Conservation (phyloP, 2,113 vertebrate species). For the Sciurus niger region DNA sequence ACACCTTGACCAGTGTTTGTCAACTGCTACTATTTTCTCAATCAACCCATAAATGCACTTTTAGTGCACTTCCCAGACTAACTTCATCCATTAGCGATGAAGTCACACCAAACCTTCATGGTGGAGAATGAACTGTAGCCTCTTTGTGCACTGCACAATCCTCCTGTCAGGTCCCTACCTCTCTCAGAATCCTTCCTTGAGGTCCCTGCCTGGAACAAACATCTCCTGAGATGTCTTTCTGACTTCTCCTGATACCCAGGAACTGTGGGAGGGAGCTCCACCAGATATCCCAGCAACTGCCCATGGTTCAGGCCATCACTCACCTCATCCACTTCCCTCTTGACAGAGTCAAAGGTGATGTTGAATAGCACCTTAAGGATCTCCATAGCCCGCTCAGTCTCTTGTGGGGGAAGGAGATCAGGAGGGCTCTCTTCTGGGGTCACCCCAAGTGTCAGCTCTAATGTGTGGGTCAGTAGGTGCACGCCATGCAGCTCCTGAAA, state of each 20-base stretch:
- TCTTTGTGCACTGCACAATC: neutral
- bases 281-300: neutral
- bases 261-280: rapidly evolving
- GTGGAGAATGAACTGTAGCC: rapidly evolving
- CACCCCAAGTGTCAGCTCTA: constrained; percentile 91
- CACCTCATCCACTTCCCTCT: constrained; percentile 94
- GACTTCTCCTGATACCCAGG: neutral
- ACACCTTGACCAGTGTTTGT: too few relatives aligned
- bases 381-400: constrained; percentile 95
- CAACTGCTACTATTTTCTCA: too few relatives aligned
- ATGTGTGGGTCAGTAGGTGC: constrained; percentile 89
- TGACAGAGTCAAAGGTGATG: constrained; percentile 93
- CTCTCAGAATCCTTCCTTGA: neutral
- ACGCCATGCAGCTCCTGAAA: constrained; percentile 93
- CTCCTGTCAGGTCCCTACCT: neutral
- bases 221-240: neutral
- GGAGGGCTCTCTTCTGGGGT: constrained; percentile 73
- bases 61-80: neutral
- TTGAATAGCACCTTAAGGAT: constrained; percentile 98
- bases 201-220: neutral
- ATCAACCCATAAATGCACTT: neutral
- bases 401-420: constrained; percentile 89
- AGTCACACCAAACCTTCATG: neutral
- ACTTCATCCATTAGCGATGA: rapidly evolving
- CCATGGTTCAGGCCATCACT: neutral